Conservation (phyloP, 30 jellyfish, hydroid and myxozoan species). For the Euphysa ruthae region DNA sequence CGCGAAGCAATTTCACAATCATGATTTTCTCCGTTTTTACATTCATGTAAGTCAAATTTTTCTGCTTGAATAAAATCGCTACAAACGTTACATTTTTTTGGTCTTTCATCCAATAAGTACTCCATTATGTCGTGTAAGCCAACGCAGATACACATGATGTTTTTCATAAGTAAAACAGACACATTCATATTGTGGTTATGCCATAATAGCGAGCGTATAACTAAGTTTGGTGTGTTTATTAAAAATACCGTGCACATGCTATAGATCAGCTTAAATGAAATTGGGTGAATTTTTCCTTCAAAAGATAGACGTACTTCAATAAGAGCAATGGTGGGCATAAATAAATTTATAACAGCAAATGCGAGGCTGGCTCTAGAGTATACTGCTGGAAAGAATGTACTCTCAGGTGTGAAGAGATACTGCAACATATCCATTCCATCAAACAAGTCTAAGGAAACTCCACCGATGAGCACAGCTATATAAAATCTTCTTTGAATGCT, state of each 20-base stretch:
- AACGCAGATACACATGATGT: conserved; percentile 71
- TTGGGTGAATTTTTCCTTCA: conserved; percentile 62
- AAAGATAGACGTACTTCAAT: conserved; percentile 53
- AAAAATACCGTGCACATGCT: conserved; percentile 45
- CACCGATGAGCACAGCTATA: conserved; percentile 51
- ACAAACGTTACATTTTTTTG: conserved; percentile 59
- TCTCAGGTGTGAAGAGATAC: conserved; percentile 44
- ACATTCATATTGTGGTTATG: conserved; percentile 73
- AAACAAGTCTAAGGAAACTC: conserved; percentile 73
- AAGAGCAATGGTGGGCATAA: conserved; percentile 79
- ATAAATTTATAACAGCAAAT: conserved; percentile 67
- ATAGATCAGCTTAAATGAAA: conserved; percentile 52
- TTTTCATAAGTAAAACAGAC: conserved; percentile 81
- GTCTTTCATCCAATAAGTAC: conserved; percentile 41
- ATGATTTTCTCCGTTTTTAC: too few relatives aligned
- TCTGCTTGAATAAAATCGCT: too few relatives aligned
- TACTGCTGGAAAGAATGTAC: conserved; percentile 36
- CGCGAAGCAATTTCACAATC: too few relatives aligned
- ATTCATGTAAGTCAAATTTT: too few relatives aligned
- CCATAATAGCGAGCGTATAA: conserved; percentile 82
- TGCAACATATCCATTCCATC: conserved; percentile 85
- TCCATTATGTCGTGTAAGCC: conserved; percentile 67
- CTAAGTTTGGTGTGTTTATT: conserved; percentile 75
- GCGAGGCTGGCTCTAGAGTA: conserved; percentile 51
- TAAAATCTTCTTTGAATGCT: conserved; percentile 52